Base-by-base conservation (phyloP, 1,140 invertebrate species). In the Camponotus pennsylvanicus region DNA sequence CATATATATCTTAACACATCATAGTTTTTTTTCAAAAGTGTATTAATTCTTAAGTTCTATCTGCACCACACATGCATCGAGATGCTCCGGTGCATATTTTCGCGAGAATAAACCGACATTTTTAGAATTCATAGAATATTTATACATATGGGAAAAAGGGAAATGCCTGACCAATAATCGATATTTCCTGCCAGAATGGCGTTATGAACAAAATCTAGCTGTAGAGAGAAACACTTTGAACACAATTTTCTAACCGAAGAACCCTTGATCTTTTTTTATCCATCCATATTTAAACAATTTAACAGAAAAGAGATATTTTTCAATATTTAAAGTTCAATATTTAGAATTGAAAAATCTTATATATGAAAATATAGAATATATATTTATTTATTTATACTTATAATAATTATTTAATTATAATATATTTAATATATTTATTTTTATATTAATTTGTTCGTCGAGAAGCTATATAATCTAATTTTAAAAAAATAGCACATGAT, bases 61-160 rank as follows among this genome's bases (percentile, higher is more conserved):
- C 21, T 45, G 2, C 32, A 75, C 49, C 11, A 18, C n/a, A 3
- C 21, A 75, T 73, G 21, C 40, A 61, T 21, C 40, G 8, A 73
- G 52, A 49, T 75, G 34, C 15, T 27, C 57, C 8, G 2, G 27
- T 27, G 61, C 55, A 83, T 75, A 83, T 83, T 83, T 83, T 83
- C 79, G 52, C 69, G 69, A 83, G 69, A 83, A 75, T 83, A 40
- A 83, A 73, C 55, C 57, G 69, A 49, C 79, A 83, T 57, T 83
- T 83, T 83, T 83, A 83, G 57, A 83, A 61, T 3, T 57, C 32
- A 83, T 83, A 63, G 55, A 83, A 83, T 83, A 83, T 83, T 83
- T 83, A 75, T 83, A 83, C 69, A 83, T 83, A 63, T 9, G 78
- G 55, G 57, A 83, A 83, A 83, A 75, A 83, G 79, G 55, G 67